phyloP scores from a whole-genome alignment of 2,113 vertebrate genomes.

The Ramphastos sulfuratus region DNA sequence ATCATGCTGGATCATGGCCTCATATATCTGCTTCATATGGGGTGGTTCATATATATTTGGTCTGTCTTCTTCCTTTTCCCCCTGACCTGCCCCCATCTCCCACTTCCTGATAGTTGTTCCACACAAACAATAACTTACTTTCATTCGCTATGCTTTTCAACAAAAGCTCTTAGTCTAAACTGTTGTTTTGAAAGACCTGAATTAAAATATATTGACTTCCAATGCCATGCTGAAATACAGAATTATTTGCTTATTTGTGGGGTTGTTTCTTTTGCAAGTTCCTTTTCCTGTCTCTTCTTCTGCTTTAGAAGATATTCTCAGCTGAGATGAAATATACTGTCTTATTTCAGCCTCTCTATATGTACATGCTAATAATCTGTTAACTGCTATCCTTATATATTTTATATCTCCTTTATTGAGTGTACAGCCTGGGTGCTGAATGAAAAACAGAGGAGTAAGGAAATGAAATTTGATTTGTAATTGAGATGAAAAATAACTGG shows the following conservation, averaged over 20 bases:
- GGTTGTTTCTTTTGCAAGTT: background rate
- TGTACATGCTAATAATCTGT: background rate
- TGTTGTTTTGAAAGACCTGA: background rate
- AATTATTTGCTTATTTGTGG: background rate
- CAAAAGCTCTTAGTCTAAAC: background rate
- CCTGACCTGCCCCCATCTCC: background rate
- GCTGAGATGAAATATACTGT: background rate
- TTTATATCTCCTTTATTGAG: background rate
- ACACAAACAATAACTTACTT: background rate
- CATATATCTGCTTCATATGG: background rate
- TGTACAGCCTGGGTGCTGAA: background rate
- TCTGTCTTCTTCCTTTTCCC: background rate
- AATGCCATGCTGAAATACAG: background rate
- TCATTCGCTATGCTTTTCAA: background rate
- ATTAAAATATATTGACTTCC: background rate
- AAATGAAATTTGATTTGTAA: background rate
- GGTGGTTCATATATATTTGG: background rate
- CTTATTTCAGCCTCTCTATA: background rate
- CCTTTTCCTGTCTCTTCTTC: background rate
- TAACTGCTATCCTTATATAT: background rate
- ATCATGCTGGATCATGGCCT: background rate
- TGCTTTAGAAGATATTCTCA: background rate
- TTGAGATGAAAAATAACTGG: background rate
- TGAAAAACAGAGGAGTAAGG: background rate
- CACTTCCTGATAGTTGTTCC: background rate